These are phyloP conservation scores for Chydorus sphaericus DNA, from an alignment of 2,888 invertebrate genomes.

Conservation along the genomic window DNA sequence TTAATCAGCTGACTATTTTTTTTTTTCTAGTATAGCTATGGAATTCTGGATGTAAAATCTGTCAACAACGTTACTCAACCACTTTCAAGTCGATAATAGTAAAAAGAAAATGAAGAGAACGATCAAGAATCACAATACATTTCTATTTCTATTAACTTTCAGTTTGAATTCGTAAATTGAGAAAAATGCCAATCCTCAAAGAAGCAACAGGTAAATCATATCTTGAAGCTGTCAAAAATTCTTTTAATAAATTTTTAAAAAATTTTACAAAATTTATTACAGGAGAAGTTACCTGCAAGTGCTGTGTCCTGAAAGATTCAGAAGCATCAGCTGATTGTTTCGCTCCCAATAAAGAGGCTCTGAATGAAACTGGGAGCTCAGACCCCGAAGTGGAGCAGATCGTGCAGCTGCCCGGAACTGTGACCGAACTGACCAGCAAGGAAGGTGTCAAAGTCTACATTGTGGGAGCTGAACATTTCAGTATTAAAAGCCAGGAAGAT, in stretches of 20 bases:
- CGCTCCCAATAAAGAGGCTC: too few relatives aligned
- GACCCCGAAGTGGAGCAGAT: neutral
- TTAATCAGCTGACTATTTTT: too few relatives aligned
- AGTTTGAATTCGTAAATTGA: too few relatives aligned
- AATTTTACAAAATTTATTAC: neutral
- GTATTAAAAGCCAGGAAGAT: slow-evolving; percentile 86
- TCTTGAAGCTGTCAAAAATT: neutral
- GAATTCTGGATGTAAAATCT: too few relatives aligned
- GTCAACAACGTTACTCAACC: too few relatives aligned
- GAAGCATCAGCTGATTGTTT: neutral
- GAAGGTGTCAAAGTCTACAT: slow-evolving; percentile 80
- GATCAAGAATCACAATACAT: too few relatives aligned
- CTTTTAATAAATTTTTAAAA: neutral
- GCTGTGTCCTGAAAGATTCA: neutral
- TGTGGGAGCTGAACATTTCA: slow-evolving; percentile 97
- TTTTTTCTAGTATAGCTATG: too few relatives aligned
- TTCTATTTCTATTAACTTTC: too few relatives aligned
- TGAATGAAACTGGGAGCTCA: neutral
- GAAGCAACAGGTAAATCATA: neutral
- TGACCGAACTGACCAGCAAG: slow-evolving; percentile 56
- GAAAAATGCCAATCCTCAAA: neutral
- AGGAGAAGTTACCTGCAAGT: neutral
- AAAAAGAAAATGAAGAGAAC: too few relatives aligned
- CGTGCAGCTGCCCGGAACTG: slow-evolving; percentile 45
- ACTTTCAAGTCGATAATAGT: too few relatives aligned